Base-by-base conservation (phyloP, 2,888 invertebrate species). In the Amblyjoppa proteus region DNA sequence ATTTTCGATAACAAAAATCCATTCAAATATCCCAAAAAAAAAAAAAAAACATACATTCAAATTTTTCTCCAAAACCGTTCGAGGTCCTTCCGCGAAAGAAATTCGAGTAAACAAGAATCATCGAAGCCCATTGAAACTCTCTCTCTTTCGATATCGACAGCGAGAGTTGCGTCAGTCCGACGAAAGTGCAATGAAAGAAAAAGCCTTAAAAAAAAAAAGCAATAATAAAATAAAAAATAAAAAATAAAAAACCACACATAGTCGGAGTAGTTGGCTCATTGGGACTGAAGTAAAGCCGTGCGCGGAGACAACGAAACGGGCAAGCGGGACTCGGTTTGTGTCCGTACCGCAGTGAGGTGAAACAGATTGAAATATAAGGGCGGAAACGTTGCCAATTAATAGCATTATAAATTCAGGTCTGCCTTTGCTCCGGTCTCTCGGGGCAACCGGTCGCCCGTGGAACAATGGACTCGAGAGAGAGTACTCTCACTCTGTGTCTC, bases 351-450 rank as follows among this genome's bases (percentile, higher is more conserved):
- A 45, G 68, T 20, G 82, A 85, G 82, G 80, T 83, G 85, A 85
- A 83, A 76, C 80, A 86, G 89, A 92, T 92, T 90, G 91, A 91
- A 92, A 91, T 91, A 91, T 89, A 91, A 91, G 90, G 90, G 90
- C 91, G 91, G 91, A 92, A 91, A 91, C 87, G 88, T 85, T 87
- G 88, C 88, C 91, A 91, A 92, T 93, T 92, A 92, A 93, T 92
- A 90, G 91, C 88, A 89, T 90, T 91, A 91, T 91, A 91, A 92
- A 92, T 92, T 91, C 89, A 90, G 68, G 61, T 83, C 75, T 71
- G 83, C 45, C 66, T 80, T 64, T 66, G 53, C 68, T 68, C 34
- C 34, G 75, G 76, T 79, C 70, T 79, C 66, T 66, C 76, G 61
- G 80, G 68, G 78, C 80, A 88, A 90, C 89, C 90, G 89, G 90